Percentiles rank a stretch among this genome's conserved stretches.
These are phyloP conservation scores for Philopotamus ludificatus DNA, from an alignment of 1,140 invertebrate genomes.

Conservation along the genomic window DNA sequence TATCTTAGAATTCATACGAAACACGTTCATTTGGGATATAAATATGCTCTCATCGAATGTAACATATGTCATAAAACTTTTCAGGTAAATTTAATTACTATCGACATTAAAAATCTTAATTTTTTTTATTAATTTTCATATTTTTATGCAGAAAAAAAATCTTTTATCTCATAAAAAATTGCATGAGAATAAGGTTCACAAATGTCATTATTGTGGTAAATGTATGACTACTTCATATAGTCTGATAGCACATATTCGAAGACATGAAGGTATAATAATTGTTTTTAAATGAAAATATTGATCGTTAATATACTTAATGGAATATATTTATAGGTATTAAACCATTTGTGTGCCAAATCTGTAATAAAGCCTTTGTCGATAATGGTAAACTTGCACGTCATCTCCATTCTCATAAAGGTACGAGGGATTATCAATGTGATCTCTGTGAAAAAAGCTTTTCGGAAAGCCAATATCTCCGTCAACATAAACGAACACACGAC, in stretches of 20 bases:
- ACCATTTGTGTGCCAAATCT: slow-evolving; percentile 38
- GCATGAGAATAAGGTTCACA: slow-evolving; percentile 38
- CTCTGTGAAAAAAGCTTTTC: slow-evolving; percentile 39
- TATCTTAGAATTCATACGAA: slow-evolving; percentile 39
- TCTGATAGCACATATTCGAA: slow-evolving; percentile 36
- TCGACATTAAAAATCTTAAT: not conserved
- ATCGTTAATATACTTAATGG: too few relatives aligned
- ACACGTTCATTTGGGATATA: slow-evolving; percentile 38
- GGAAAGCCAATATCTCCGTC: slow-evolving; percentile 37
- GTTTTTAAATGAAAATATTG: slow-evolving; percentile 1
- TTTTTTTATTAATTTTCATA: not conserved
- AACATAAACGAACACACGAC: slow-evolving; percentile 40
- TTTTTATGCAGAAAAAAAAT: slow-evolving; percentile 38
- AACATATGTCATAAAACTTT: slow-evolving; percentile 37
- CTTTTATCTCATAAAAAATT: slow-evolving; percentile 35
- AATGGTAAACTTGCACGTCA: slow-evolving; percentile 38
- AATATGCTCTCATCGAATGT: slow-evolving; percentile 35
- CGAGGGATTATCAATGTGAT: slow-evolving; percentile 36
- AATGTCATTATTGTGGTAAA: slow-evolving; percentile 41
- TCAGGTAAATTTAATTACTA: slow-evolving; percentile 30
- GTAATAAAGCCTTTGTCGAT: slow-evolving; percentile 41
- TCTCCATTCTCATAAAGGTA: slow-evolving; percentile 35
- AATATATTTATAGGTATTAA: slow-evolving; percentile 39
- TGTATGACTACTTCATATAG: slow-evolving; percentile 41
- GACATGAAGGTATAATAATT: slow-evolving; percentile 37